A percentile compares a stretch with the other conserved stretches of the same genome.
Conservation (phyloP, 2,888 invertebrate species). For the Amorpha juglandis region DNA sequence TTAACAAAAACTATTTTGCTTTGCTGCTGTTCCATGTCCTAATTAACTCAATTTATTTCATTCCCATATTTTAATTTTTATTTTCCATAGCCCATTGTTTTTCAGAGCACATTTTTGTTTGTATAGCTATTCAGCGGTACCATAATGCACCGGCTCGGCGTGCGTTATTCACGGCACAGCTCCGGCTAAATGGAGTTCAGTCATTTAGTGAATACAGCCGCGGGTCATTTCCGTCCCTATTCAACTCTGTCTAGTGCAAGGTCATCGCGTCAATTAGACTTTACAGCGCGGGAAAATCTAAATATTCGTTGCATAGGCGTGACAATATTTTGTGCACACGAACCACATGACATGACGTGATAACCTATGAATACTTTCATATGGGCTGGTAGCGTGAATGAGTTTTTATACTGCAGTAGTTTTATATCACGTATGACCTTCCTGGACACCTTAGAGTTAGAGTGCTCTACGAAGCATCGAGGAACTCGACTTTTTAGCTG, state of each 20-base stretch:
- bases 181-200: conserved; percentile 27
- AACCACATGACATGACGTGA: neutral
- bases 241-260: conserved; percentile 24
- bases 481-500: too few relatives aligned
- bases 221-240: conserved; percentile 28
- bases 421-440: too few relatives aligned
- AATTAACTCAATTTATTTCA: neutral
- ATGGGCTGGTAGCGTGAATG: too few relatives aligned
- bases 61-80: neutral
- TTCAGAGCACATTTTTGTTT: conserved; percentile 8
- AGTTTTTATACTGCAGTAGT: too few relatives aligned
- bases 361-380: neutral
- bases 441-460: too few relatives aligned
- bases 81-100: neutral
- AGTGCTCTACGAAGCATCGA: too few relatives aligned
- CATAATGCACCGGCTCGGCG: conserved; percentile 2
- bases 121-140: conserved; percentile 5
- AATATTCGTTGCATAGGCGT: conserved; percentile 1
- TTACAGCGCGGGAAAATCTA: conserved; percentile 6
- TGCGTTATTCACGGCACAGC: conserved; percentile 26
- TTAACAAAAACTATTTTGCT: neutral
- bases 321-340: neutral
- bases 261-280: conserved; percentile 2
- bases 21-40: neutral
- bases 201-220: conserved; percentile 29